Evolutionary conservation across 2,113 vertebrate species (phyloP).

Genomic region (Laticauda laticaudata): DNA sequence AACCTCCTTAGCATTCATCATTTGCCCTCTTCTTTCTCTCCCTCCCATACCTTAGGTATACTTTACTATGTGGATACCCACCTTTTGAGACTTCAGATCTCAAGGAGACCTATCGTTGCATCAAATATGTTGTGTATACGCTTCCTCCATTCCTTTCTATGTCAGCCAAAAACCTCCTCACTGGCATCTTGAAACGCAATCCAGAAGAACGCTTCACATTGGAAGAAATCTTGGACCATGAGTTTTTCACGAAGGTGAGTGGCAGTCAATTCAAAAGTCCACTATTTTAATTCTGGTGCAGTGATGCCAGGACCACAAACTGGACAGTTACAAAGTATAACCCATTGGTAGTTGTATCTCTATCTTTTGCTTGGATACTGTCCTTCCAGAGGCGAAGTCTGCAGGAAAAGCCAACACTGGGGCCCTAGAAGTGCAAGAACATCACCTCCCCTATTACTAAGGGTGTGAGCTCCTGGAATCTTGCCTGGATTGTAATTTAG

Average conservation of each 20-base stretch:
- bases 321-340: not conserved
- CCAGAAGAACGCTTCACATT: constrained; percentile 87
- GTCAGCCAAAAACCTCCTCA: constrained; percentile 87
- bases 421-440: not conserved
- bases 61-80: constrained; percentile 90
- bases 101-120: constrained; percentile 96
- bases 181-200: constrained; percentile 83
- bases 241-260: constrained; percentile 92
- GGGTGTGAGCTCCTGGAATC: constrained; percentile 9
- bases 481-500: constrained; percentile 19
- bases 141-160: constrained; percentile 83
- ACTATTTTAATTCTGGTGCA: not conserved
- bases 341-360: not conserved
- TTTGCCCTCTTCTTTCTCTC: not conserved
- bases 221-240: constrained; percentile 92
- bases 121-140: constrained; percentile 91
- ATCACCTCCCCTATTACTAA: not conserved
- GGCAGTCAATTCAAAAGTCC: not conserved
- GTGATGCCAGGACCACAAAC: not conserved
- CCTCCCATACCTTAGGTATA: constrained; percentile 79
- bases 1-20: not conserved
- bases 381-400: not conserved
- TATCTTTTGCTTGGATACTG: not conserved
- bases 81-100: constrained; percentile 96
- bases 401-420: not conserved